Base-by-base conservation (phyloP, 2,888 invertebrate species). In the Troides aeacus region DNA sequence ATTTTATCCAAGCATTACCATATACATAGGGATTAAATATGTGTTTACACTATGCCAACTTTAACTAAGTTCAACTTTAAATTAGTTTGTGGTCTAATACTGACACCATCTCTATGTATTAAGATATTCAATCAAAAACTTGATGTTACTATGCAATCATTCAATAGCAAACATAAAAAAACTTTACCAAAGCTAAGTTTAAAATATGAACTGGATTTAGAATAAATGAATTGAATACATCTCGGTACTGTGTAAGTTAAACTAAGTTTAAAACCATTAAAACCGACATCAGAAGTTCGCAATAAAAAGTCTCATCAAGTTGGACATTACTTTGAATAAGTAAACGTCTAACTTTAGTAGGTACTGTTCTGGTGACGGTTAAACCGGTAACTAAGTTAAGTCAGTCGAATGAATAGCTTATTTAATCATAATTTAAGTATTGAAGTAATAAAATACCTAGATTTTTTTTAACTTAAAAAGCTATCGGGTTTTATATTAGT, bases 301-400 rank as follows among this genome's bases (percentile, higher is more conserved):
- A 39, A 62, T 56, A 70, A 70, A 69, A 70, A 66, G 24, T 66
- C 53, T 36, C 17, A 18, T 5, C 39, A 56, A 66, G 66, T 66
- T 66, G 39, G 18, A 59, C 58, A 23, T 39, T 24, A 62, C 63
- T 57, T 57, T 56, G 53, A 60, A 63, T 59, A 70, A 66, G 66
- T 63, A 21, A 39, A 58, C 30, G 39, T 59, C 36, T 21, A 63
- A 66, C 66, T 66, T 70, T 59, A 2, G 18, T 17, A 23, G 18
- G 53, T 57, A 66, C 46, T 24, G 18, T 42, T 60, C n/a, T 60
- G 30, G 21, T 39, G 60, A 18, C 24, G 10, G 56, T 57, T 46
- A 21, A 50, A 50, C 50, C 18, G 50, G 50, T 50, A 50, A 66
- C 36, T 66, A 36, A 12, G 23, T 62, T 62, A 60, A 61, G 36